Evolutionary conservation across 2,888 invertebrate genomes (phyloP), one percentile per base, ranked within the genome.

Genomic region (Brachyopa scutellaris): DNA sequence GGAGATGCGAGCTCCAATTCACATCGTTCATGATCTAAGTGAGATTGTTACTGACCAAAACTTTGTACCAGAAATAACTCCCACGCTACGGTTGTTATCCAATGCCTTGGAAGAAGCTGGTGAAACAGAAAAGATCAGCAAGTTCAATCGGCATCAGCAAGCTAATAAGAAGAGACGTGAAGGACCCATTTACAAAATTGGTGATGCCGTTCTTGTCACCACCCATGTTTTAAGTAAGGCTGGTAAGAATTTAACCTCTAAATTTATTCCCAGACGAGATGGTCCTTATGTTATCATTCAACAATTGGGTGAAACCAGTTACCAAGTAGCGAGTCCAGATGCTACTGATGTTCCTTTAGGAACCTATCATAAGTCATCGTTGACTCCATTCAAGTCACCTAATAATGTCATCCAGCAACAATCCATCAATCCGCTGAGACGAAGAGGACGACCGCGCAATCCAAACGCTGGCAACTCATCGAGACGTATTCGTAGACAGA

Each of bases 341-440:
- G 42, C 42, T 40, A 40, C 11, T 7, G 42, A 42, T 19, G n/a
- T n/a, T n/a, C n/a, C n/a, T n/a, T n/a, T 42, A 17, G 42, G 88
- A 89, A 38, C 88, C 87, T 0, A 85, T 86, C 19, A 86, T 86
- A 0, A 88, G 88, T 51, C 88, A 86, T 0, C 87, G 85, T 0
- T 88, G 87, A 53, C 45, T 7, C 51, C 51, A 31, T 51, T 51
- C 17, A 51, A 51, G 17, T 31, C 51, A 31, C 29, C 29, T 1
- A 51, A 51, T 15, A 9, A 51, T 51, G 51, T 17, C 15, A 51
- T 2, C 5, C 17, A 7, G n/a, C 7, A 13, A 17, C 11, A 51
- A 8, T 17, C 51, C 1, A 15, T n/a, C n/a, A n/a, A n/a, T n/a
- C n/a, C n/a, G n/a, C n/a, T n/a, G n/a, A n/a, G n/a, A n/a, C n/a